Percentiles rank a stretch among this genome's conserved stretches.
Evolutionary conservation across 2,797 vertebrate genomes (phyloP).

Genomic region (Threskiornis aethiopicus): DNA sequence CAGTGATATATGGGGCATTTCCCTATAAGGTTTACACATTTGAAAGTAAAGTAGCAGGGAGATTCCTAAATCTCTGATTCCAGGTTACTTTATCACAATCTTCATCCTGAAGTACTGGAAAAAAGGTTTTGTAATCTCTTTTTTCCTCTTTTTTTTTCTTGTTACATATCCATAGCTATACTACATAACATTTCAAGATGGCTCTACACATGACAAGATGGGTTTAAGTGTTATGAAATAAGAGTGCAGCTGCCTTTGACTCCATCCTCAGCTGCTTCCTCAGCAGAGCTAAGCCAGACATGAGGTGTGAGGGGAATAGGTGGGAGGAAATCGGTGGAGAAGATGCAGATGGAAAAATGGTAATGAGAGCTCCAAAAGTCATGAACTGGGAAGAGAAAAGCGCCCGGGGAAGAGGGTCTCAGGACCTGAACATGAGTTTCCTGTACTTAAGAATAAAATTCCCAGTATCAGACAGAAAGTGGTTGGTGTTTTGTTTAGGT

Average conservation of each 20-base stretch:
- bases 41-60: not conserved
- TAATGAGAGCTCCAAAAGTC: not conserved
- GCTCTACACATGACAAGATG: not conserved
- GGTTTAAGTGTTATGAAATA: not conserved
- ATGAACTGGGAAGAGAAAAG: not conserved
- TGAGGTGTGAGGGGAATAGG: not conserved
- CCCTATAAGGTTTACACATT: not conserved
- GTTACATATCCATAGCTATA: not conserved
- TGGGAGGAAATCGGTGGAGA: not conserved
- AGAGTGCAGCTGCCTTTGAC: slow-evolving; percentile 1
- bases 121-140: not conserved
- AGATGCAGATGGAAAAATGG: not conserved
- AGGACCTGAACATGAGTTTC: not conserved
- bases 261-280: not conserved
- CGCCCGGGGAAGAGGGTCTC: not conserved
- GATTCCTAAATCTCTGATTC: not conserved
- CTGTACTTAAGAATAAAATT: not conserved
- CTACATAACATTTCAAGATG: not conserved
- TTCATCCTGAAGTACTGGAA: not conserved
- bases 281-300: not conserved
- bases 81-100: not conserved
- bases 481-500: not conserved
- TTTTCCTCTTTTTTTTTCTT: not conserved
- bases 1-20: not conserved
- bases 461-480: not conserved